These are phyloP conservation scores for Drosophila jambulina DNA, from an alignment of 1,140 invertebrate species.

Conservation along the genomic window DNA sequence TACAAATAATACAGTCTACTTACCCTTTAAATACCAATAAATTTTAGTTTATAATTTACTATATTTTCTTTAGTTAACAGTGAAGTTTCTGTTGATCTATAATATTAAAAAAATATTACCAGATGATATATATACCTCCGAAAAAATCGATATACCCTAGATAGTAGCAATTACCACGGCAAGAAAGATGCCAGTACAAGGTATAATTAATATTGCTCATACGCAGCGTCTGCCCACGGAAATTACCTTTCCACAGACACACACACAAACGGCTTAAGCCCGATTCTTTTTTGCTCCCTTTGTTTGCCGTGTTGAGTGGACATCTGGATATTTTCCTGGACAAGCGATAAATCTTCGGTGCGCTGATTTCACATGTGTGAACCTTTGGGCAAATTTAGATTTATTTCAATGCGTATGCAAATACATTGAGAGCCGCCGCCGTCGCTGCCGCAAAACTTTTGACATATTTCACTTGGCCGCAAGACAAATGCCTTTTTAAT, in stretches of 20 bases:
- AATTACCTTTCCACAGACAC: conserved; percentile 10
- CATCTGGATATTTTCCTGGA: conserved; percentile 59
- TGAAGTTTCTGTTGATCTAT: not conserved
- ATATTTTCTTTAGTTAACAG: not conserved
- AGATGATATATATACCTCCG: not conserved
- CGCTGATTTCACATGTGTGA: conserved; percentile 74
- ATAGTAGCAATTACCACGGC: conserved; percentile 16
- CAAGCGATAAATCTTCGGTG: conserved; percentile 64
- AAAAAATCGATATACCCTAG: not conserved
- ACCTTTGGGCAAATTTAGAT: conserved; percentile 74
- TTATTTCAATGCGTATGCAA: conserved; percentile 62
- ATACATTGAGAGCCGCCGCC: conserved; percentile 35
- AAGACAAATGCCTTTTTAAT: conserved; percentile 73
- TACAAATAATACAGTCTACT: not conserved
- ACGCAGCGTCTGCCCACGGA: conserved; percentile 48
- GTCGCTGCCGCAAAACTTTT: conserved; percentile 59
- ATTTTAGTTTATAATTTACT: not conserved
- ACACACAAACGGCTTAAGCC: conserved; percentile 4
- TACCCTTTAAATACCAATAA: not conserved
- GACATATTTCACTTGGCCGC: conserved; percentile 62
- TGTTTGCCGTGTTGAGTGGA: conserved; percentile 30
- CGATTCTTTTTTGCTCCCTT: conserved; percentile 18
- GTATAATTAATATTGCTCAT: conserved; percentile 76
- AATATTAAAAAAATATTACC: too few relatives aligned
- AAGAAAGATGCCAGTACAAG: conserved; percentile 31